phyloP scores from a whole-genome alignment of 2,888 invertebrate species.

The Exocentrus adspersus region DNA sequence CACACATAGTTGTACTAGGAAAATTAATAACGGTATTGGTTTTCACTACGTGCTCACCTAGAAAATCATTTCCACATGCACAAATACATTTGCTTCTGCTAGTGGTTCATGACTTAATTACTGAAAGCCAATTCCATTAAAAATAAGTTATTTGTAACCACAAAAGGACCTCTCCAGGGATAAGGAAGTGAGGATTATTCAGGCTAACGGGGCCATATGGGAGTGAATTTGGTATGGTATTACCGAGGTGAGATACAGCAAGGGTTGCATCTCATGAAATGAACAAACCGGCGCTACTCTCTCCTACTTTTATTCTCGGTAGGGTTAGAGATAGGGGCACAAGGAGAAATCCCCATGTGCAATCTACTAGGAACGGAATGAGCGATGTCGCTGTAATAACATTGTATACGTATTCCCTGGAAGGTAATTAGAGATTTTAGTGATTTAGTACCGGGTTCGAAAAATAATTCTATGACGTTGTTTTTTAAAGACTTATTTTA shows the following conservation, averaged over 20 bases:
- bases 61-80: too few species aligned
- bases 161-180: constrained; percentile 50
- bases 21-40: too few species aligned
- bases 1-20: too few species aligned
- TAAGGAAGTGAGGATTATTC: constrained; percentile 55
- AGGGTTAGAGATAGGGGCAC: neutral
- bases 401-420: constrained; percentile 25
- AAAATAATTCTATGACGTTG: constrained; percentile 1
- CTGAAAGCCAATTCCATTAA: constrained; percentile 37
- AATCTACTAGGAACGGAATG: constrained; percentile 13
- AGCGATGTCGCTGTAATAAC: constrained; percentile 24
- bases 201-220: constrained; percentile 54
- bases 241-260: constrained; percentile 53
- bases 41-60: too few species aligned
- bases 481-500: too few species aligned
- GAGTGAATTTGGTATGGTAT: constrained; percentile 54
- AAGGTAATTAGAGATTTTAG: constrained; percentile 29
- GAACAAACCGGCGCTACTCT: constrained; percentile 19
- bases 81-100: neutral
- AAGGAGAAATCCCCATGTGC: neutral
- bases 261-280: constrained; percentile 44
- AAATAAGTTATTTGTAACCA: constrained; percentile 39
- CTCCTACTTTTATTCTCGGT: constrained; percentile 17
- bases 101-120: constrained; percentile 3
- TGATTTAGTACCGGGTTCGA: constrained; percentile 22